Evolutionary conservation across 2,113 vertebrate genomes (phyloP).

Genomic region (Xerus inauris): DNA sequence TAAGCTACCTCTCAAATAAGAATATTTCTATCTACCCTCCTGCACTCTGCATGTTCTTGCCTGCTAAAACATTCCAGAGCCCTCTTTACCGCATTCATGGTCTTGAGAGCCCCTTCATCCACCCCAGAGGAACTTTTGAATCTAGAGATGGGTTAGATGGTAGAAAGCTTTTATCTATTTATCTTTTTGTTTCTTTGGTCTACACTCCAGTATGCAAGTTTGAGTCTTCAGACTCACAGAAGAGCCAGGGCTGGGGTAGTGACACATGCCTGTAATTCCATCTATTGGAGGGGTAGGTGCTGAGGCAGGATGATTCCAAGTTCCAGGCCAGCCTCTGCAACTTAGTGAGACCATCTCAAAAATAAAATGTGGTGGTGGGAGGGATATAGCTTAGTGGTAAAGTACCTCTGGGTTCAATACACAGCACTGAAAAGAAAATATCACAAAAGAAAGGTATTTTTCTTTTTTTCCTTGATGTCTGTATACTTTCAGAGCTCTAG

Average conservation of each 20-base stretch:
- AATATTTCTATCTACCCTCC: background rate
- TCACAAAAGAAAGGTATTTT: background rate
- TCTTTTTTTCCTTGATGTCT: background rate
- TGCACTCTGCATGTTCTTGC: background rate
- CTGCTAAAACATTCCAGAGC: background rate
- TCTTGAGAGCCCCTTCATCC: background rate
- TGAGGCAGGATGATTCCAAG: too few relatives aligned
- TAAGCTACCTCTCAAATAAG: background rate
- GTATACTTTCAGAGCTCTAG: background rate
- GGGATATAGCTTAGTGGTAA: too few relatives aligned
- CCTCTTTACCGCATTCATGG: background rate
- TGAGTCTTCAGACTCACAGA: slow-evolving; percentile 32
- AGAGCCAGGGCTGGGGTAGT: too few relatives aligned
- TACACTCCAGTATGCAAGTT: background rate
- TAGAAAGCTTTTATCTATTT: background rate
- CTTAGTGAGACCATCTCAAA: too few relatives aligned
- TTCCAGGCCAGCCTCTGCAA: too few relatives aligned
- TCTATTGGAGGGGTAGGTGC: too few relatives aligned
- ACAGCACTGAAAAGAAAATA: too few relatives aligned
- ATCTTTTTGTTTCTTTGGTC: slow-evolving; percentile 30
- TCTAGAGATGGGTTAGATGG: background rate
- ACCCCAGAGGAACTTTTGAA: background rate
- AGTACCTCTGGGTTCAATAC: too few relatives aligned
- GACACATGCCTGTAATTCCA: too few relatives aligned
- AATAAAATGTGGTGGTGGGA: too few relatives aligned